Percentiles rank a stretch among this genome's conserved stretches.
Evolutionary conservation across 2,797 vertebrate genomes (phyloP).

Genomic region (Syngnathus rostellatus): DNA sequence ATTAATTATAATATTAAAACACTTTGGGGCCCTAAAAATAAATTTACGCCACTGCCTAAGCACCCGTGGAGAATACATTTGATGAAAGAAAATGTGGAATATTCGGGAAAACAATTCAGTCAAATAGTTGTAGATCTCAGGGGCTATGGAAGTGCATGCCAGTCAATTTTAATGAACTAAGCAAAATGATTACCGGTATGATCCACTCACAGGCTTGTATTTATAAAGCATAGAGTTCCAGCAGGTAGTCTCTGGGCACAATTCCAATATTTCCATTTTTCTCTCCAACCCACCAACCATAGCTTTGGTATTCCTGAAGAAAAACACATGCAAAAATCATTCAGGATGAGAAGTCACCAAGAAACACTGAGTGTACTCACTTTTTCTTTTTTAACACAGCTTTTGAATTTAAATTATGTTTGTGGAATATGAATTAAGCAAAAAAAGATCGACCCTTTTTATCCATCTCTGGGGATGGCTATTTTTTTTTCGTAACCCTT

Average conservation of each 20-base stretch:
- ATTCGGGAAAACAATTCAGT: background rate
- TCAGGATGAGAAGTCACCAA: background rate
- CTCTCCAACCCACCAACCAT: constrained; percentile 98
- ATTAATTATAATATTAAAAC: background rate
- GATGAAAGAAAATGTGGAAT: background rate
- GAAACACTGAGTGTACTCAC: background rate
- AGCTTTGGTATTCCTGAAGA: constrained; percentile 86
- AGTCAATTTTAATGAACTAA: background rate
- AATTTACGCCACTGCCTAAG: background rate
- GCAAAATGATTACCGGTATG: background rate
- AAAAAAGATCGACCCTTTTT: background rate
- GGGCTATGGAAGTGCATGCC: background rate
- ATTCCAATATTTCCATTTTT: constrained; percentile 90
- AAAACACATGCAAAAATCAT: constrained; percentile 9
- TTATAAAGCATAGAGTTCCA: constrained; percentile 87
- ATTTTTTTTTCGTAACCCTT: background rate
- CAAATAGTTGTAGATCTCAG: background rate
- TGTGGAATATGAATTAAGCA: too few species aligned
- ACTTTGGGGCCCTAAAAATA: background rate
- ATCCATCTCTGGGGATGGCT: too few species aligned
- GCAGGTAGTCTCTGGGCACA: constrained; percentile 92
- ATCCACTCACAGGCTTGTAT: constrained; percentile 42
- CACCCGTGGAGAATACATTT: background rate
- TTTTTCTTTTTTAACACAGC: too few species aligned
- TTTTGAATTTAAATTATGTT: too few species aligned